phyloP scores from a whole-genome alignment of 1,140 invertebrate species.

The Catajapyx aquilonaris region DNA sequence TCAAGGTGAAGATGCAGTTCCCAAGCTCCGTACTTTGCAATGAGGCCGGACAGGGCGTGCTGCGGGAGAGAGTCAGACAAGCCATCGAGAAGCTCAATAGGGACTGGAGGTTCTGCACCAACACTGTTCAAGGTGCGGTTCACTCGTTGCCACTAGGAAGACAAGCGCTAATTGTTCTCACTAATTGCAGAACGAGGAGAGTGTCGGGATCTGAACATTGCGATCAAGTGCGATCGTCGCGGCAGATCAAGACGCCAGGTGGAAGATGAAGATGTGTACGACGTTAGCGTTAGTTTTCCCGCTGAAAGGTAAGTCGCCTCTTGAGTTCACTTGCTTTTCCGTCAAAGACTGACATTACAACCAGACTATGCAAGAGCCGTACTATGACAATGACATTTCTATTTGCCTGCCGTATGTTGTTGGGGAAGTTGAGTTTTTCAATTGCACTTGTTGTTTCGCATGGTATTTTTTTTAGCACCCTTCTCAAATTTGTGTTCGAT shows the following conservation, averaged over 20 bases:
- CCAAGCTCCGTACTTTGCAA: constrained; percentile 82
- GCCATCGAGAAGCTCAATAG: constrained; percentile 74
- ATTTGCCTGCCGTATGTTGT: constrained; percentile 2
- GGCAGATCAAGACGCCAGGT: constrained; percentile 35
- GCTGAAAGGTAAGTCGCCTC: constrained; percentile 47
- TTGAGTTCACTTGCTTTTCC: constrained; percentile 4
- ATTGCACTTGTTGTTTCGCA: too few species aligned
- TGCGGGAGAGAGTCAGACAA: constrained; percentile 64
- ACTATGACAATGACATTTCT: constrained; percentile 10
- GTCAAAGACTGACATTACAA: background rate
- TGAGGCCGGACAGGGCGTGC: constrained; percentile 74
- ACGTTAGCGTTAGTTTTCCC: constrained; percentile 53
- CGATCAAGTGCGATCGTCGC: constrained; percentile 70
- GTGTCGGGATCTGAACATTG: constrained; percentile 70
- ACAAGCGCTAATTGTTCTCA: constrained; percentile 4
- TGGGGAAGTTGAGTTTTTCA: background rate
- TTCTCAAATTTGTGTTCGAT: too few species aligned
- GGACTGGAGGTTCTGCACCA: constrained; percentile 85
- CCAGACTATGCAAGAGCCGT: background rate
- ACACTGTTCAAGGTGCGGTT: constrained; percentile 47
- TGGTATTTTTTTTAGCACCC: too few species aligned
- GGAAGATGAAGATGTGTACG: constrained; percentile 43
- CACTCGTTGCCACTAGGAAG: too few species aligned
- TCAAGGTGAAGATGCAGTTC: constrained; percentile 82
- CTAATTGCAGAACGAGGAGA: constrained; percentile 31